These are phyloP conservation scores for Sycophila texana DNA, from an alignment of 2,888 invertebrate species.

Conservation along the genomic window DNA sequence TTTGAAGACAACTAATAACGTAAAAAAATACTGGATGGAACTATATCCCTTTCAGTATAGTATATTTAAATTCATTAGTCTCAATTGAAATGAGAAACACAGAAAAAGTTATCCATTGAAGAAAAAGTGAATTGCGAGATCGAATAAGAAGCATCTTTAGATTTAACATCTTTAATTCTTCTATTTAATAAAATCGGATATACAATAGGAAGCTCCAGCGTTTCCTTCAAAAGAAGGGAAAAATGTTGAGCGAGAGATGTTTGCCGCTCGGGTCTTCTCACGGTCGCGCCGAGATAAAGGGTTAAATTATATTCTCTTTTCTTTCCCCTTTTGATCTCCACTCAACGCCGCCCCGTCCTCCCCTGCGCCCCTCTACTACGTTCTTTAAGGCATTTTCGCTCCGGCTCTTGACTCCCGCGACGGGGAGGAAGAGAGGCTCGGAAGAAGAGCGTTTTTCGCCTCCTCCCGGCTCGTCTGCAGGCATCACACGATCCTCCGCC, in stretches of 20 bases:
- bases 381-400: slow-evolving; percentile 28
- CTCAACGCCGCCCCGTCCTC: neutral
- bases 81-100: too few relatives aligned
- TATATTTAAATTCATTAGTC: too few relatives aligned
- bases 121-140: neutral
- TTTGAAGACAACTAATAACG: too few relatives aligned
- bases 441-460: slow-evolving; percentile 22
- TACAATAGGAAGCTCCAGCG: slow-evolving; percentile 1
- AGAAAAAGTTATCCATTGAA: too few relatives aligned
- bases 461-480: neutral
- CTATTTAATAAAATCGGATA: slow-evolving; percentile 39
- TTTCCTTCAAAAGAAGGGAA: slow-evolving; percentile 8
- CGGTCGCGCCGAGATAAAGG: slow-evolving; percentile 38
- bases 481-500: slow-evolving; percentile 19
- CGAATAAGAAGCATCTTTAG: slow-evolving; percentile 2
- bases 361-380: neutral
- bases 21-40: too few relatives aligned
- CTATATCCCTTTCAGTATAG: too few relatives aligned
- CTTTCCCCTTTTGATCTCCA: slow-evolving; percentile 46
- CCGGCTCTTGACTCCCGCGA: slow-evolving; percentile 30
- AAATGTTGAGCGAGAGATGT: slow-evolving; percentile 24
- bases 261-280: slow-evolving; percentile 3
- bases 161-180: slow-evolving; percentile 31
- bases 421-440: neutral
- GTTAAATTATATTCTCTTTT: slow-evolving; percentile 54